A percentile compares a stretch with the other conserved stretches of the same genome.
These are phyloP conservation scores for Cephus spinipes DNA, from an alignment of 2,888 invertebrate species.

Conservation along the genomic window DNA sequence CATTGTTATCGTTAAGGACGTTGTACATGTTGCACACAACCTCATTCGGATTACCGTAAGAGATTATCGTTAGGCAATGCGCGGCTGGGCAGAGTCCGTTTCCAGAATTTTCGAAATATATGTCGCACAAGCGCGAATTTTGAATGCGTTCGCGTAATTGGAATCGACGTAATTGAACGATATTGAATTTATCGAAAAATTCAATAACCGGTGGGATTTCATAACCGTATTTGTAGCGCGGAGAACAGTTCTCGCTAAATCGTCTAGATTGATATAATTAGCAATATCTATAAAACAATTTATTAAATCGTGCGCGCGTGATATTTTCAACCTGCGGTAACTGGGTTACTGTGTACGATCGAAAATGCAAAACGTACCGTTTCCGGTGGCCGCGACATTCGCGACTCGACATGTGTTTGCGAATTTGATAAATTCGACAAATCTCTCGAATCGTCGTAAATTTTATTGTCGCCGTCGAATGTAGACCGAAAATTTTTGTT, in stretches of 20 bases:
- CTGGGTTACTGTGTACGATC: not conserved
- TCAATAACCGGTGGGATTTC: not conserved
- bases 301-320: not conserved
- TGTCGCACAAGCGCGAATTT: not conserved
- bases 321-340: not conserved
- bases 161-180: not conserved
- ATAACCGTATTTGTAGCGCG: not conserved
- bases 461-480: not conserved
- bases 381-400: not conserved
- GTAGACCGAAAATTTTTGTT: not conserved
- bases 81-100: not conserved
- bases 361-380: not conserved
- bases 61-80: slow-evolving; percentile 42
- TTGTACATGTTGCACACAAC: slow-evolving; percentile 43
- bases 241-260: not conserved
- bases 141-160: not conserved
- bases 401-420: not conserved
- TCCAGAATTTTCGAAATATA: not conserved
- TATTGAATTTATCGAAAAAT: not conserved
- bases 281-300: not conserved
- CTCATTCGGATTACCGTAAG: slow-evolving; percentile 52
- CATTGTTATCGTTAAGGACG: slow-evolving; percentile 53
- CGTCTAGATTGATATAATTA: not conserved
- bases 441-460: not conserved
- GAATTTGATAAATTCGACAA: not conserved